Percentiles rank a stretch among this genome's conserved stretches.
Evolutionary conservation across 1,140 invertebrate genomes (phyloP).

Genomic region (Calephelis virginiensis): DNA sequence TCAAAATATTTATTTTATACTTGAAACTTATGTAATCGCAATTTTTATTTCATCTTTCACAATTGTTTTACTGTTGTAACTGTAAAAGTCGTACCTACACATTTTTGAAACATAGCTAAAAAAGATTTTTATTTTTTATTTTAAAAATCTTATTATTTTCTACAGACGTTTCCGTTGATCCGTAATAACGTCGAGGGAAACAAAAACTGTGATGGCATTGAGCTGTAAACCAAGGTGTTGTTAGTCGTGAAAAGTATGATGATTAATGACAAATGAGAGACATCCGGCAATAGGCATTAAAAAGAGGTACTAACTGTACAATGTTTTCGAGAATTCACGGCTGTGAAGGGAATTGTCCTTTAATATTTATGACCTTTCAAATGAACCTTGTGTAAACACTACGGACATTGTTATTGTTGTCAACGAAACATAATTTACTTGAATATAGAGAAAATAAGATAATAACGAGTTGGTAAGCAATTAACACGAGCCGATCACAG

Average conservation of each 20-base stretch:
- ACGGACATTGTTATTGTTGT: slow-evolving; percentile 24
- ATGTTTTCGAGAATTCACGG: background rate
- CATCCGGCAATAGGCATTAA: background rate
- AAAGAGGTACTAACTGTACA: background rate
- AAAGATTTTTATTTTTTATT: too few relatives aligned
- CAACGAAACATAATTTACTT: slow-evolving; percentile 18
- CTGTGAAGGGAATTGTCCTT: slow-evolving; percentile 2
- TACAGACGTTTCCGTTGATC: too few relatives aligned
- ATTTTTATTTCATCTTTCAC: slow-evolving; percentile 1
- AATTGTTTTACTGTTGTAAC: background rate
- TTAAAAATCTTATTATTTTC: too few relatives aligned
- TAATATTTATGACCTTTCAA: slow-evolving; percentile 16
- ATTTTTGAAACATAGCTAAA: background rate
- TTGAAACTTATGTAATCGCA: background rate
- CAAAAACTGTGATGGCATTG: too few relatives aligned
- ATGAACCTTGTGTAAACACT: background rate
- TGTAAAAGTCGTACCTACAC: background rate
- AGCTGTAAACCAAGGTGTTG: too few relatives aligned
- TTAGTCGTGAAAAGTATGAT: too few relatives aligned
- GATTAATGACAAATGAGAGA: background rate
- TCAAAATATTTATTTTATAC: background rate
- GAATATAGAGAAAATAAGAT: slow-evolving; percentile 52
- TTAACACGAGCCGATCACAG: slow-evolving; percentile 71
- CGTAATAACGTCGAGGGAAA: too few relatives aligned
- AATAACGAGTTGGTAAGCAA: slow-evolving; percentile 60